Evolutionary conservation across 2,113 vertebrate species (phyloP).

Genomic region (Hydrolagus affinis): DNA sequence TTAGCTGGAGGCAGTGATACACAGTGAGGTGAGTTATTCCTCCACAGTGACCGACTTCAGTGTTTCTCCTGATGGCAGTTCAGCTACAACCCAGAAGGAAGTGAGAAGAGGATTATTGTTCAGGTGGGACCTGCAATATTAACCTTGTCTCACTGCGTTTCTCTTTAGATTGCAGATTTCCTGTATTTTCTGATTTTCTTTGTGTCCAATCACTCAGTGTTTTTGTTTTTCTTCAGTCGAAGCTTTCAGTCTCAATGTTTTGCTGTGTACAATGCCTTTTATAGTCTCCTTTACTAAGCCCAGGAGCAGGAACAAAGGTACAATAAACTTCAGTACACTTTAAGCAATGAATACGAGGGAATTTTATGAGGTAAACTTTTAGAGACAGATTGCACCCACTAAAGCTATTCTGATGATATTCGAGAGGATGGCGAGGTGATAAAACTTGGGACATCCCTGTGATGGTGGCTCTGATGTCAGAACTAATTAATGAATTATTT

Average conservation of each 20-base stretch:
- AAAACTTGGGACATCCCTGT: constrained; percentile 3
- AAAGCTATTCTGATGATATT: background rate
- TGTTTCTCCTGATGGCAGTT: too few relatives aligned
- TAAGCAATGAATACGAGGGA: constrained; percentile 15
- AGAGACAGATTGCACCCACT: constrained; percentile 7
- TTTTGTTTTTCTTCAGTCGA: background rate
- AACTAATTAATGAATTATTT: constrained; percentile 13
- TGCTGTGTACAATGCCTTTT: background rate
- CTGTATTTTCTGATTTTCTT: background rate
- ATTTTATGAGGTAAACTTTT: constrained; percentile 9
- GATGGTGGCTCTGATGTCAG: background rate
- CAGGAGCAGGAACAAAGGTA: background rate
- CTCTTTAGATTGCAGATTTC: background rate
- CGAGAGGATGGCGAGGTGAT: background rate
- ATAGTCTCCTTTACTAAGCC: background rate
- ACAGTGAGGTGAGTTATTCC: too few relatives aligned
- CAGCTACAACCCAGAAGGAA: background rate
- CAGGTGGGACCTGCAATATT: too few relatives aligned
- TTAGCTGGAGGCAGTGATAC: too few relatives aligned
- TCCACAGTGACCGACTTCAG: too few relatives aligned
- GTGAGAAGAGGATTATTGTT: background rate
- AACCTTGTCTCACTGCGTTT: too few relatives aligned
- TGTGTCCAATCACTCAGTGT: background rate
- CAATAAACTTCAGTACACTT: constrained; percentile 14
- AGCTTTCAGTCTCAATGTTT: background rate